Evolutionary conservation across 2,797 vertebrate genomes (phyloP).

Genomic region (Sebastes kiyomatsui): DNA sequence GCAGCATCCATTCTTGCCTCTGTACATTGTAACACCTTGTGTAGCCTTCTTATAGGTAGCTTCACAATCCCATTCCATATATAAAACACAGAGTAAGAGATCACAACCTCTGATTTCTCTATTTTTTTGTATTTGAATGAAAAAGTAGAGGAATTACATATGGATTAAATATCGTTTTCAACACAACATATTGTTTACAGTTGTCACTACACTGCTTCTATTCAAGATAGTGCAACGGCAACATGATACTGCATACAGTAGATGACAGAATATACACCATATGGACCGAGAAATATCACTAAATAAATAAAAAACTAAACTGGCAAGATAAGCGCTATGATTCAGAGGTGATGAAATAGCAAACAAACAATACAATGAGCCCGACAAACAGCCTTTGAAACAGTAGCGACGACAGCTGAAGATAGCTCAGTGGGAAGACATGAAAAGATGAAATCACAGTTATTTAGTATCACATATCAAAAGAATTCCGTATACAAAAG

Average conservation of each 20-base stretch:
- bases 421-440: slow-evolving; percentile 5
- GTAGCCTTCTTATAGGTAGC: background rate
- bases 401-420: background rate
- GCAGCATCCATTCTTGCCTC: background rate
- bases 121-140: background rate
- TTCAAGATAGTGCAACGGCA: background rate
- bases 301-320: slow-evolving; percentile 20
- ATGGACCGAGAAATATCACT: background rate
- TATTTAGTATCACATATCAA: slow-evolving; percentile 12
- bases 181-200: background rate
- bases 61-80: background rate
- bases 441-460: slow-evolving; percentile 34
- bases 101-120: background rate
- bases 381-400: slow-evolving; percentile 35
- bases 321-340: slow-evolving; percentile 19
- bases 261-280: background rate
- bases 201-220: background rate
- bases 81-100: background rate
- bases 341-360: slow-evolving; percentile 42
- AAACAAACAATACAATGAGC: slow-evolving; percentile 29
- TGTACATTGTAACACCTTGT: background rate
- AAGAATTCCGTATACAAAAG: background rate
- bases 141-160: background rate
- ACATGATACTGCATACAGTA: background rate
- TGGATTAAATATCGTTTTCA: background rate